A percentile compares a stretch with the other conserved stretches of the same genome.
phyloP scores from a whole-genome alignment of 2,797 vertebrate genomes.

The Gymnopithys bicolor region DNA sequence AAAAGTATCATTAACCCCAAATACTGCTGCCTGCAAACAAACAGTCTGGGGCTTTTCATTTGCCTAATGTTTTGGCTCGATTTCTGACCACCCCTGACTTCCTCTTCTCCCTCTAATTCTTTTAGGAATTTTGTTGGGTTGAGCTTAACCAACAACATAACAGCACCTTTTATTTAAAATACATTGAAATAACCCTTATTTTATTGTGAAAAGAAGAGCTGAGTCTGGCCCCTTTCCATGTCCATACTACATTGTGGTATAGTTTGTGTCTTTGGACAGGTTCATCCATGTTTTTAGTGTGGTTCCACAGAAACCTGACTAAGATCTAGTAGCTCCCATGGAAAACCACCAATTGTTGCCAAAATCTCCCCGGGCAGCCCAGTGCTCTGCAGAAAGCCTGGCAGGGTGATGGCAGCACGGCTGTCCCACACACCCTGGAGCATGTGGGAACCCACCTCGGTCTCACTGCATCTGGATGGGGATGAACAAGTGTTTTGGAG shows the following conservation, averaged over 20 bases:
- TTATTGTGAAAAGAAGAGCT: background rate
- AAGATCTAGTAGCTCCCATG: background rate
- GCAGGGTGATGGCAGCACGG: background rate
- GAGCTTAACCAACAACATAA: background rate
- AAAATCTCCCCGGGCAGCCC: background rate
- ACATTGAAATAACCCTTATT: background rate
- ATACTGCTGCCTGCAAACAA: background rate
- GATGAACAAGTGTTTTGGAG: background rate
- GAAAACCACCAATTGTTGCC: background rate
- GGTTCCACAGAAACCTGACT: background rate
- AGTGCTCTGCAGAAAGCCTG: background rate
- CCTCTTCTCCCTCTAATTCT: background rate
- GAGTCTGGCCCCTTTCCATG: background rate
- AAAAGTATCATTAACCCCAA: background rate
- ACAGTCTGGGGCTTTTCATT: background rate
- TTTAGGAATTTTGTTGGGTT: background rate
- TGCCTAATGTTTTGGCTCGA: background rate
- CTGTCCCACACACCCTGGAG: background rate
- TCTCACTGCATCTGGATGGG: background rate
- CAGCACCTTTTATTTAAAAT: background rate
- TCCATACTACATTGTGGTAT: background rate
- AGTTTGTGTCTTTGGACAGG: background rate
- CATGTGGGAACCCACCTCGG: fast-evolving
- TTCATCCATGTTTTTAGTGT: fast-evolving
- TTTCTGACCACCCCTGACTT: background rate